Percentiles rank a stretch among this genome's conserved stretches.
Conservation (phyloP, 2,797 vertebrate genomes). For the Furcifer pardalis region DNA sequence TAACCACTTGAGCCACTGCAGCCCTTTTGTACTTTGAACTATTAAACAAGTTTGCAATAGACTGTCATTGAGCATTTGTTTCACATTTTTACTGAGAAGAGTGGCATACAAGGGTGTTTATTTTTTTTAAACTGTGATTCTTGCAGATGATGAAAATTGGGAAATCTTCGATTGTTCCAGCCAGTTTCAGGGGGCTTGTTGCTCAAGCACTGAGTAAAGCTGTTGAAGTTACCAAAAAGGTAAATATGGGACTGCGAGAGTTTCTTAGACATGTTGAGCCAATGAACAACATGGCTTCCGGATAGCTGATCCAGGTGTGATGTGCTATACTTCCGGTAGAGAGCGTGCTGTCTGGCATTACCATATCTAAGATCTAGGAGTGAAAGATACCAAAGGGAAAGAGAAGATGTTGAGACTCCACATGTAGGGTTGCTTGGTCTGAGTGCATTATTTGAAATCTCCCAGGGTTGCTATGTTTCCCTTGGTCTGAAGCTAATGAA, state of each 20-base stretch:
- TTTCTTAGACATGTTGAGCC: neutral
- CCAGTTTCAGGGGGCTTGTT: slow-evolving; percentile 24
- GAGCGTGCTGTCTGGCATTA: neutral
- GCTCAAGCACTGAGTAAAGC: neutral
- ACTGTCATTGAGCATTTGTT: slow-evolving; percentile 54
- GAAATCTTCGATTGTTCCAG: slow-evolving; percentile 27
- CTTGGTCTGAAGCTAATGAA: no score
- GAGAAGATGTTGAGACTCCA: neutral
- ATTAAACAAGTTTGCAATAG: slow-evolving; percentile 55
- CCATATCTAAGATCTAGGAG: no score
- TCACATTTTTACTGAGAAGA: slow-evolving; percentile 53
- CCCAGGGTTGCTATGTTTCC: no score
- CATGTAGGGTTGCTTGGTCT: no score
- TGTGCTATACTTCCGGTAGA: neutral
- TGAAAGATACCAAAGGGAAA: neutral
- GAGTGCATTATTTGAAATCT: no score
- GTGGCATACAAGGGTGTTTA: slow-evolving; percentile 38
- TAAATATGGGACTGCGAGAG: neutral
- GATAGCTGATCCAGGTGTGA: neutral
- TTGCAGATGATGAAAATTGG: slow-evolving; percentile 45
- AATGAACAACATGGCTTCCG: neutral
- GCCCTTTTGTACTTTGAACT: slow-evolving; percentile 52
- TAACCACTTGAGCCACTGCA: no score
- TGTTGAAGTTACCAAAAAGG: neutral
- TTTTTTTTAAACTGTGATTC: slow-evolving; percentile 33